Percentiles rank a stretch among this genome's conserved stretches.
Evolutionary conservation across 1,140 invertebrate species (phyloP).

Genomic region (Brachionus paranguensis): DNA sequence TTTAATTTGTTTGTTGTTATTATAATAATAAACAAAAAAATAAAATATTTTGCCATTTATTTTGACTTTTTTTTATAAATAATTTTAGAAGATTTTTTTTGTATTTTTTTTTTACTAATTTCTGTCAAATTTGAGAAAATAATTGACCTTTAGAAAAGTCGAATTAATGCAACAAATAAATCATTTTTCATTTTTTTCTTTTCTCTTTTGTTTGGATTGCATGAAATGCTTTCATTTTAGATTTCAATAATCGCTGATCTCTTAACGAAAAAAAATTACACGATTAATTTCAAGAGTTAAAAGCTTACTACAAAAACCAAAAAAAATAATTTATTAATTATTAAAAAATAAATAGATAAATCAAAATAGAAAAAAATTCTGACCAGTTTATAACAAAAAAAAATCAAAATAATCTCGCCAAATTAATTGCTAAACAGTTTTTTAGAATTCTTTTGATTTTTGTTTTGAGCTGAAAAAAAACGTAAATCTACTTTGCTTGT

Average conservation of each 20-base stretch:
- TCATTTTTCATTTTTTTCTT: neutral
- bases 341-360: neutral
- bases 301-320: neutral
- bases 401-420: neutral
- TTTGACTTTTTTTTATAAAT: too few species aligned
- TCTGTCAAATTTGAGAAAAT: too few species aligned
- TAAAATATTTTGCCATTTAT: too few species aligned
- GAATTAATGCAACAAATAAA: too few species aligned
- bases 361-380: neutral
- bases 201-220: neutral
- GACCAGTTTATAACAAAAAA: neutral
- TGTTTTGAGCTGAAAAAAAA: neutral
- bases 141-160: too few species aligned
- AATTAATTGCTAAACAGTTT: neutral
- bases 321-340: neutral
- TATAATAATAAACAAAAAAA: too few species aligned
- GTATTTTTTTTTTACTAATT: too few species aligned
- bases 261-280: neutral
- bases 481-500: neutral
- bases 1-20: too few species aligned
- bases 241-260: neutral
- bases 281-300: neutral
- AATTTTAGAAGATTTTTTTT: too few species aligned
- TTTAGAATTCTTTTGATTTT: neutral
- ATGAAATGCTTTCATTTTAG: neutral